These are phyloP conservation scores for Heliconius hermathena DNA, from an alignment of 1,140 invertebrate species.

Conservation along the genomic window DNA sequence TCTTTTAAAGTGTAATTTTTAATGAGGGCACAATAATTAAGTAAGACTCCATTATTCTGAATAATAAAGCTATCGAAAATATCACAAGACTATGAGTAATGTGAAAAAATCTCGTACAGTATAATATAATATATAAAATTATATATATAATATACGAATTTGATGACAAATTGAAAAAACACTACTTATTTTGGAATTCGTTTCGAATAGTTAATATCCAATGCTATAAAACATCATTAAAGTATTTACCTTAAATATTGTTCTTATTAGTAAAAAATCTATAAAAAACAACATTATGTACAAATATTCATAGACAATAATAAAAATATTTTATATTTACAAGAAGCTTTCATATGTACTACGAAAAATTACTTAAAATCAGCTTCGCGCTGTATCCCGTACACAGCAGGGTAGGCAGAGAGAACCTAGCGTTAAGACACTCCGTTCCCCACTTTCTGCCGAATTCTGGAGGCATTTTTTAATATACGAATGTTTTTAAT, in stretches of 20 bases:
- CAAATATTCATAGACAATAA: not conserved
- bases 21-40: not conserved
- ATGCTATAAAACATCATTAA: too few species aligned
- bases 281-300: not conserved
- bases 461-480: too few species aligned
- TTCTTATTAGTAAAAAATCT: not conserved
- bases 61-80: not conserved
- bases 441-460: too few species aligned
- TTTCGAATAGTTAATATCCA: too few species aligned
- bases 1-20: not conserved
- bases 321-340: not conserved
- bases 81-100: not conserved
- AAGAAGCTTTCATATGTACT: not conserved
- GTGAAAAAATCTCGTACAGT: not conserved
- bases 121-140: not conserved
- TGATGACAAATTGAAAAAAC: too few species aligned
- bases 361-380: not conserved
- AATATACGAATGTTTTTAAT: too few species aligned
- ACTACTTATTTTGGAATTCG: too few species aligned
- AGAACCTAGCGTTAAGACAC: too few species aligned
- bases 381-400: too few species aligned
- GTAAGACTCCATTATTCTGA: not conserved
- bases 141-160: too few species aligned
- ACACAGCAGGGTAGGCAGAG: too few species aligned
- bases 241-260: too few species aligned